Conservation (phyloP, 1,140 invertebrate species). For the Drosophila aff. region DNA sequence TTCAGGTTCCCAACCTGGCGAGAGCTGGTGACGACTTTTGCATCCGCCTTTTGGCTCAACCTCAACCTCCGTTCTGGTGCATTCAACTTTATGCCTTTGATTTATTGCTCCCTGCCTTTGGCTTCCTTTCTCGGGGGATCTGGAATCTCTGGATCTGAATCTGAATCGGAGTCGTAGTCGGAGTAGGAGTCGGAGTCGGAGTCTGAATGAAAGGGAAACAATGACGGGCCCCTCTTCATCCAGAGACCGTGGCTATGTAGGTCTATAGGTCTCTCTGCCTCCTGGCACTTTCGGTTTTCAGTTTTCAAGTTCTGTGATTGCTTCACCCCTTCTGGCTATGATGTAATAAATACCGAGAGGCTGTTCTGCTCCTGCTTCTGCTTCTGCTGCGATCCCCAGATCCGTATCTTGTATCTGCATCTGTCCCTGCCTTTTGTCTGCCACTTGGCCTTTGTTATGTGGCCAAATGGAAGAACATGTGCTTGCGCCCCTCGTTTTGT, state of each 20-base stretch:
- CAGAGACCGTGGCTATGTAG: slow-evolving; percentile 63
- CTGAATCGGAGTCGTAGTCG: slow-evolving; percentile 10
- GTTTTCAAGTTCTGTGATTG: slow-evolving; percentile 77
- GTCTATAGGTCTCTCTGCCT: slow-evolving; percentile 75
- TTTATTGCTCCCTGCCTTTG: slow-evolving; percentile 68
- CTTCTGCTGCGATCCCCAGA: slow-evolving; percentile 37
- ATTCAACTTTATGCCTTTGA: slow-evolving; percentile 83
- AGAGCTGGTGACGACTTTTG: slow-evolving; percentile 72
- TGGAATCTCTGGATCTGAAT: slow-evolving; percentile 30
- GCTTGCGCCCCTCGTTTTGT: slow-evolving; percentile 45
- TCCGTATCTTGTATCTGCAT: slow-evolving; percentile 52
- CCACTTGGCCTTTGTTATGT: slow-evolving; percentile 16
- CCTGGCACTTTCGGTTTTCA: slow-evolving; percentile 80
- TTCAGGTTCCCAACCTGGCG: slow-evolving; percentile 64
- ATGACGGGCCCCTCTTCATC: slow-evolving; percentile 36
- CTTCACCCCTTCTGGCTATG: slow-evolving; percentile 53
- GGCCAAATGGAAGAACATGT: slow-evolving; percentile 63
- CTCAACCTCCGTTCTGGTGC: slow-evolving; percentile 60
- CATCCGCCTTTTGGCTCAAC: slow-evolving; percentile 60
- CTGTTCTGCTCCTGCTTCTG: slow-evolving; percentile 5
- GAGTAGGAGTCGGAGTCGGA: slow-evolving; percentile 1
- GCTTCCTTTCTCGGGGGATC: slow-evolving; percentile 49
- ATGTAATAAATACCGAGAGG: slow-evolving; percentile 73
- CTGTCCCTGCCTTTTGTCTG: slow-evolving; percentile 25
- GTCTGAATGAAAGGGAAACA: slow-evolving; percentile 78